phyloP scores from a whole-genome alignment of 2,113 vertebrate genomes.

The Strix aluco region DNA sequence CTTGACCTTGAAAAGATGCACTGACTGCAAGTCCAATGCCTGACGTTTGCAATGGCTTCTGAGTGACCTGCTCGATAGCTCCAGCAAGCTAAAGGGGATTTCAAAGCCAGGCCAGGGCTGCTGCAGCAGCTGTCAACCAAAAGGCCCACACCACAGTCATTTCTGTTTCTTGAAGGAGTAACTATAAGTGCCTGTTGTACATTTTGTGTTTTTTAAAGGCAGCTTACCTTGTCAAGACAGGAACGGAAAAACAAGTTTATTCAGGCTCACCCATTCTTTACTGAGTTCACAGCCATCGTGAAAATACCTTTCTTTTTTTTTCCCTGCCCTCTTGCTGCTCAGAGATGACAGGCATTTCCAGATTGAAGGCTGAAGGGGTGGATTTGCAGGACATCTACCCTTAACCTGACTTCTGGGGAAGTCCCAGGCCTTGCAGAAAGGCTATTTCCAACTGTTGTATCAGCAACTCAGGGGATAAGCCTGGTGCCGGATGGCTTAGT shows the following conservation, averaged over 20 bases:
- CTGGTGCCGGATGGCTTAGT: slow-evolving; percentile 9
- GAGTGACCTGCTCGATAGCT: fast-evolving
- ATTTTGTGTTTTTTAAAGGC: not conserved
- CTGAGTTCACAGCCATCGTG: not conserved
- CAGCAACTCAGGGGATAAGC: not conserved
- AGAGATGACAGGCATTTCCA: not conserved
- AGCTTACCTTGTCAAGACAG: not conserved
- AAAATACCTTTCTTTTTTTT: not conserved
- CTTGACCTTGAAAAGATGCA: not conserved
- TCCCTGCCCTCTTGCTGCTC: not conserved
- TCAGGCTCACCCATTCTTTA: not conserved
- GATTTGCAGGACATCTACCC: not conserved
- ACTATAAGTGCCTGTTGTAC: not conserved
- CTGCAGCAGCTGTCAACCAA: not conserved
- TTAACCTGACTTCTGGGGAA: not conserved
- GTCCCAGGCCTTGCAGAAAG: not conserved
- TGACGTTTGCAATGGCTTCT: not conserved
- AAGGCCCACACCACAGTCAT: not conserved
- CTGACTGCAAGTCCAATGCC: not conserved
- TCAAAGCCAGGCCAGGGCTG: not conserved
- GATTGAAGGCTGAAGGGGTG: not conserved
- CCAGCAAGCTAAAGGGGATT: not conserved
- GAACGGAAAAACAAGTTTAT: not conserved
- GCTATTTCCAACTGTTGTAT: not conserved
- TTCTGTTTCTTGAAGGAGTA: not conserved